These are phyloP conservation scores for Rhyacophila brunnea DNA, from an alignment of 1,140 invertebrate species.

Conservation along the genomic window DNA sequence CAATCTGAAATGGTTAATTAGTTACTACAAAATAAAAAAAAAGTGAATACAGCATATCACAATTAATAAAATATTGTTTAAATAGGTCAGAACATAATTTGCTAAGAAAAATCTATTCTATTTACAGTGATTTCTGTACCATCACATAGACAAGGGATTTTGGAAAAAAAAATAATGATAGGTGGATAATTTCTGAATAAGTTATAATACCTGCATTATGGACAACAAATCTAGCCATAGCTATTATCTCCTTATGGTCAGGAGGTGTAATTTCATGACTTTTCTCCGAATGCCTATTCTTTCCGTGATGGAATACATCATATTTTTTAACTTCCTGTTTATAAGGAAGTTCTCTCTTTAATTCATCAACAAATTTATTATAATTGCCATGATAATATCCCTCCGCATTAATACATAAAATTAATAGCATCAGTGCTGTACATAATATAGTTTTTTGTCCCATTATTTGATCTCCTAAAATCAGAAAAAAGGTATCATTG, in stretches of 20 bases:
- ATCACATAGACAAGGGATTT: neutral
- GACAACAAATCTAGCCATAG: constrained; percentile 30
- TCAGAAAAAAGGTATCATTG: no score
- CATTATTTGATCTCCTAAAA: no score
- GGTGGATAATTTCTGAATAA: neutral
- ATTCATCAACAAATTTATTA: no score
- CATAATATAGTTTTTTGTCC: no score
- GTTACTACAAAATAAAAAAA: constrained; percentile 20
- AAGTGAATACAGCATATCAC: neutral
- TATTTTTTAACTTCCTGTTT: no score
- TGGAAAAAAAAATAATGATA: neutral
- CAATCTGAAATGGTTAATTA: constrained; percentile 69
- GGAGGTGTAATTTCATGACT: constrained; percentile 8
- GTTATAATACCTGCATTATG: constrained; percentile 24
- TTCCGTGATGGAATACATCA: no score
- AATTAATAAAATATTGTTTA: constrained; percentile 1
- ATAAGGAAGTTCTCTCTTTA: no score
- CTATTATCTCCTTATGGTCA: constrained; percentile 24
- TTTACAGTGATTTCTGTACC: neutral
- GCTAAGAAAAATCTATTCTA: neutral
- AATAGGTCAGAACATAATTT: neutral
- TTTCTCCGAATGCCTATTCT: no score
- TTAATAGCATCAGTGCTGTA: no score
- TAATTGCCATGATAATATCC: no score
- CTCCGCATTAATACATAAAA: no score